These are phyloP conservation scores for Philopotamus ludificatus DNA, from an alignment of 1,140 invertebrate species.

Conservation along the genomic window DNA sequence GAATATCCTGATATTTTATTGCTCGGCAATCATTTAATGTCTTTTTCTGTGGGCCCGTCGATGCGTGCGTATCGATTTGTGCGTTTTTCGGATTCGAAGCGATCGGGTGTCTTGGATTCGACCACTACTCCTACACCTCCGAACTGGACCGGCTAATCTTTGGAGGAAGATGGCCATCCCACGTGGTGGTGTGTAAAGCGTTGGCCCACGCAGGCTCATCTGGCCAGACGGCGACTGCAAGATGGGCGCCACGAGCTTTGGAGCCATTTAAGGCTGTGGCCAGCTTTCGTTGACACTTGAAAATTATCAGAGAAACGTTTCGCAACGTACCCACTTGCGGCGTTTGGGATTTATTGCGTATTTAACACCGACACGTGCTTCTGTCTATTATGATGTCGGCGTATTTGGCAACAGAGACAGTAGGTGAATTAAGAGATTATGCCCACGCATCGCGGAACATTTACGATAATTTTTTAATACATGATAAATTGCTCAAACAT, in stretches of 20 bases:
- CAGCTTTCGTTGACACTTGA: constrained; percentile 23
- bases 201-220: constrained; percentile 16
- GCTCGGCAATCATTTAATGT: too few species aligned
- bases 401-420: background rate
- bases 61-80: too few species aligned
- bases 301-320: background rate
- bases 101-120: constrained; percentile 3
- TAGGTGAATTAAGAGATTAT: background rate
- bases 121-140: constrained; percentile 9
- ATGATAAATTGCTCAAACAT: too few species aligned
- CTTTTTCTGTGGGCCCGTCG: too few species aligned
- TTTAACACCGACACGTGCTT: background rate
- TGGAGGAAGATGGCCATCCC: constrained; percentile 12
- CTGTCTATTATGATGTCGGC: background rate
- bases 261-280: constrained; percentile 27
- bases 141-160: constrained; percentile 14
- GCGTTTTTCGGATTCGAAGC: constrained; percentile 6
- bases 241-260: constrained; percentile 23
- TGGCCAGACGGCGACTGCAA: constrained; percentile 22
- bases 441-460: background rate
- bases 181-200: constrained; percentile 6
- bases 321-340: background rate
- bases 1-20: too few species aligned
- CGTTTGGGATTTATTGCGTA: background rate
- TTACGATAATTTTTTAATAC: too few species aligned